Conservation (phyloP, 2,113 vertebrate species). For the Marmota monax region DNA sequence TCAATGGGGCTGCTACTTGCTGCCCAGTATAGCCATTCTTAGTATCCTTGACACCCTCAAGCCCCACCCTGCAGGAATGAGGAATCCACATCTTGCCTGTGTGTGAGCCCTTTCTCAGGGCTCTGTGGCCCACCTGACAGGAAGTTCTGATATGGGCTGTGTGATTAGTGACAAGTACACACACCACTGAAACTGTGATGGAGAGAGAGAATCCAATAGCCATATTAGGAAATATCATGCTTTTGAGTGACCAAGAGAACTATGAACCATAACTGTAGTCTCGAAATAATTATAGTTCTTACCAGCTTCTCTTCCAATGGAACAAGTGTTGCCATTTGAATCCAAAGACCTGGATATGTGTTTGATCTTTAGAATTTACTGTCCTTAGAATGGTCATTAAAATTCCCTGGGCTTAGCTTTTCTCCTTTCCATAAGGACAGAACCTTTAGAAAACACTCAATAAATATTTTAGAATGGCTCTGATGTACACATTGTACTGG, state of each 20-base stretch:
- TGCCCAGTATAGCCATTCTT: neutral
- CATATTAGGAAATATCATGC: neutral
- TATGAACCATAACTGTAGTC: accelerated
- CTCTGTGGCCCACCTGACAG: neutral
- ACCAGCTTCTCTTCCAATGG: neutral
- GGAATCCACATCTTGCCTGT: neutral
- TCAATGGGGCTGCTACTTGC: neutral
- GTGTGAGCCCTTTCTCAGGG: neutral
- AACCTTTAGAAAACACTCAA: neutral
- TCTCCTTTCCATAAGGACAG: neutral
- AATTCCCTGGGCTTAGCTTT: neutral
- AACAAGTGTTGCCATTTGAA: neutral
- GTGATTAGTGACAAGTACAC: neutral
- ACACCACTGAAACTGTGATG: too few species aligned
- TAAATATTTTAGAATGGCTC: neutral
- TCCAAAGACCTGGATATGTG: neutral
- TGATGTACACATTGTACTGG: neutral
- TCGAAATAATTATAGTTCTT: neutral
- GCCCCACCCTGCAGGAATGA: neutral
- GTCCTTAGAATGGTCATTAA: neutral
- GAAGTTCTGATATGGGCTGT: neutral
- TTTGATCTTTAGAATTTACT: neutral
- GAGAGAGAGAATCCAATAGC: neutral
- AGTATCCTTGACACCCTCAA: neutral
- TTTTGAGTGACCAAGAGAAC: neutral